Conservation (phyloP, 2,888 invertebrate genomes). For the Heliconius ethilla region DNA sequence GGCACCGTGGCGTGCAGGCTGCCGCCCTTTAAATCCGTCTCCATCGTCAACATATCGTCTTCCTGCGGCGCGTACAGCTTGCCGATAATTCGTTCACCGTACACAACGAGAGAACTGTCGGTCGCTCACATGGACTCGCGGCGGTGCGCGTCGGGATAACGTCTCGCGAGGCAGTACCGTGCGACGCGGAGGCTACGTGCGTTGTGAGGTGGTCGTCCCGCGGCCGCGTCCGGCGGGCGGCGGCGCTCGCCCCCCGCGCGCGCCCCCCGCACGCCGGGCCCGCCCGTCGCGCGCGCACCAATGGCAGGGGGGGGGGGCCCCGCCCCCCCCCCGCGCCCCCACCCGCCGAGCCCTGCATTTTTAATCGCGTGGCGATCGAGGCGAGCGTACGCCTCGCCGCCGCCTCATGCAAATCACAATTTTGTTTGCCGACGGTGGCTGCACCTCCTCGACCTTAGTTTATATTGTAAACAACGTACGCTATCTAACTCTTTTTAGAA, state of each 20-base stretch:
- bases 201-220: constrained; percentile 72
- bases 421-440: constrained; percentile 78
- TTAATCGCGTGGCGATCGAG: constrained; percentile 77
- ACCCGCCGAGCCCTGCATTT: constrained; percentile 77
- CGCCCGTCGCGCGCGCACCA: constrained; percentile 53
- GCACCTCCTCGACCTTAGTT: constrained; percentile 67
- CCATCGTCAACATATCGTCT: constrained; percentile 95
- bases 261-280: constrained; percentile 50
- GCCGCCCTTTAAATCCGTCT: constrained; percentile 94
- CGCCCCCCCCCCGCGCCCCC: constrained; percentile 72
- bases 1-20: constrained; percentile 93
- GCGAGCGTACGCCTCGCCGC: constrained; percentile 69
- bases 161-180: constrained; percentile 71
- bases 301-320: constrained; percentile 55
- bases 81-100: constrained; percentile 81
- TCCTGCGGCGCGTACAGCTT: constrained; percentile 93
- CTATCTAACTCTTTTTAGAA: constrained; percentile 45
- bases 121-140: constrained; percentile 81
- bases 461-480: constrained; percentile 64
- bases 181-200: constrained; percentile 76
- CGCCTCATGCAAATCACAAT: constrained; percentile 76
- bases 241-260: constrained; percentile 60
- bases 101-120: constrained; percentile 77
- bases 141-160: constrained; percentile 65
- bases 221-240: constrained; percentile 66